phyloP scores from a whole-genome alignment of 1,140 invertebrate genomes.

The Diorhabda carinulata region DNA sequence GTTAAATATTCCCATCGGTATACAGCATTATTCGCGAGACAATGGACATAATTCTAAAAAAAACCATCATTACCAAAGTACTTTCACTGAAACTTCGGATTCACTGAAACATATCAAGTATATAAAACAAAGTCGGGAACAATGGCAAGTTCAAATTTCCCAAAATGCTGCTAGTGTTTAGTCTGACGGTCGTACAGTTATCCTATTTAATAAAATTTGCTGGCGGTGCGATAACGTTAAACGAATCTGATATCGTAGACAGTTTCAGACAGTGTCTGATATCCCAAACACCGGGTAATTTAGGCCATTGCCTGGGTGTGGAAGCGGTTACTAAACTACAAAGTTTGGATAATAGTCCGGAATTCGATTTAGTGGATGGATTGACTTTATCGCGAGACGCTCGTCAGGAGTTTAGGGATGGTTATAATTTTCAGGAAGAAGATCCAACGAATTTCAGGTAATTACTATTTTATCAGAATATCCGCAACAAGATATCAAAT shows the following conservation, averaged over 20 bases:
- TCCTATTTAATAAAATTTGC: slow-evolving; percentile 4
- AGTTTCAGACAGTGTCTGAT: slow-evolving; percentile 53
- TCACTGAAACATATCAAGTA: slow-evolving; percentile 32
- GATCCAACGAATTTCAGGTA: slow-evolving; percentile 70
- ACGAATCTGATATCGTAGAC: slow-evolving; percentile 21
- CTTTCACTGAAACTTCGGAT: slow-evolving; percentile 36
- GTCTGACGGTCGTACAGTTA: not conserved
- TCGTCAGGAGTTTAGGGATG: slow-evolving; percentile 49
- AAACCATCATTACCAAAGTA: slow-evolving; percentile 29
- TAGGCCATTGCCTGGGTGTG: slow-evolving; percentile 62
- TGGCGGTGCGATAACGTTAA: not conserved
- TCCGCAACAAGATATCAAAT: too few relatives aligned
- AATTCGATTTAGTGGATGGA: slow-evolving; percentile 60
- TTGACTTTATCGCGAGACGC: slow-evolving; percentile 57
- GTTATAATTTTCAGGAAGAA: slow-evolving; percentile 60
- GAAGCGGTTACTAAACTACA: slow-evolving; percentile 63
- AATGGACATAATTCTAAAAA: slow-evolving; percentile 25
- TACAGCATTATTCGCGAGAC: slow-evolving; percentile 2
- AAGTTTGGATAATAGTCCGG: slow-evolving; percentile 59
- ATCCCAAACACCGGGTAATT: slow-evolving; percentile 44
- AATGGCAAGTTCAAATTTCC: slow-evolving; percentile 4
- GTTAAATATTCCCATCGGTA: not conserved
- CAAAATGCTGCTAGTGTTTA: not conserved
- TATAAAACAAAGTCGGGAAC: slow-evolving; percentile 25
- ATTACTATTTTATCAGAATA: not conserved